Conservation (phyloP, 2,888 invertebrate species). For the Odontomyia ornata region DNA sequence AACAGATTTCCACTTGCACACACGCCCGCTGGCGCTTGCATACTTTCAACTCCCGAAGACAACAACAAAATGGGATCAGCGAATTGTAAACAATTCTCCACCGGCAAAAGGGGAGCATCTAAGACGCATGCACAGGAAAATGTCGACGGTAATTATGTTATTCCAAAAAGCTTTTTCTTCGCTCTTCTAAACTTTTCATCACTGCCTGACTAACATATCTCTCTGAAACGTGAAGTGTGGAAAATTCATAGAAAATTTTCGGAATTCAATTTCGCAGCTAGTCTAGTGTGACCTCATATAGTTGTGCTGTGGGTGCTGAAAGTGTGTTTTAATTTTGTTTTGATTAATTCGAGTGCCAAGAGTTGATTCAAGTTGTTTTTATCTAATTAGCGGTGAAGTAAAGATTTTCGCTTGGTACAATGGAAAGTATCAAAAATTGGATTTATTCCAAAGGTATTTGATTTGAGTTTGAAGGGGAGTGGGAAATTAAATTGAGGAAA, state of each 20-base stretch:
- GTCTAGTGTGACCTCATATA: slow-evolving; percentile 19
- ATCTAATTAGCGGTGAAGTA: background rate
- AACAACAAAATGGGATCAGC: slow-evolving; percentile 14
- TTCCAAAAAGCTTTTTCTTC: slow-evolving; percentile 12
- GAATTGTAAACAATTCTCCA: slow-evolving; percentile 39
- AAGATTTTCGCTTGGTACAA: background rate
- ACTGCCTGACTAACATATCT: background rate
- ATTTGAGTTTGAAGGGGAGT: background rate
- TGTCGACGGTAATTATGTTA: slow-evolving; percentile 4
- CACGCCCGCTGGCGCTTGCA: no score
- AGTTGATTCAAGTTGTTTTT: background rate
- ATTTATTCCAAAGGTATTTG: slow-evolving; percentile 21
- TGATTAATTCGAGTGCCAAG: background rate
- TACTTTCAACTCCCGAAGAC: no score
- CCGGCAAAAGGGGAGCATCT: background rate
- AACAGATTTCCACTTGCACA: no score
- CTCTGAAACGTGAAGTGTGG: background rate
- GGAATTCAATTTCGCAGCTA: background rate
- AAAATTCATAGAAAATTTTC: background rate
- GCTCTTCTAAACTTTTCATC: background rate
- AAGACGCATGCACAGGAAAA: slow-evolving; percentile 20
- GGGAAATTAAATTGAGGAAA: background rate
- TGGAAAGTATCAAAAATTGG: slow-evolving; percentile 28
- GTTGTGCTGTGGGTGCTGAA: background rate
- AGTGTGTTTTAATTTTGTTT: background rate